Conservation (phyloP, 2,888 invertebrate genomes). For the Eumerus sabulonum region DNA sequence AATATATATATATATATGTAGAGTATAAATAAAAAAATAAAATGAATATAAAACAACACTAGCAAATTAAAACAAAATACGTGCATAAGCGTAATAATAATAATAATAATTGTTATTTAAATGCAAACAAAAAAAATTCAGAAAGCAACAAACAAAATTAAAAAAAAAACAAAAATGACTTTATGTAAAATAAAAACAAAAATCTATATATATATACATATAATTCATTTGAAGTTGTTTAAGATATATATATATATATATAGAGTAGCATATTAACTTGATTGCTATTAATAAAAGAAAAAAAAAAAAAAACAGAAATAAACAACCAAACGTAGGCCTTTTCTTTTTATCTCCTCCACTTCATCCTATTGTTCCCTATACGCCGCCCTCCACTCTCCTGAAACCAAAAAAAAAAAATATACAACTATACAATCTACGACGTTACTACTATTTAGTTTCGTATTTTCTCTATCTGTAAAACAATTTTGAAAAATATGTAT, state of each 20-base stretch:
- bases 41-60: conserved; percentile 45
- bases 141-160: conserved; percentile 14
- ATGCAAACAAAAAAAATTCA: conserved; percentile 39
- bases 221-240: conserved; percentile 52
- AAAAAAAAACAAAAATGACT: conserved; percentile 39
- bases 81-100: conserved; percentile 20
- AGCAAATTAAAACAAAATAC: conserved; percentile 52
- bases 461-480: too few species aligned
- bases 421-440: too few species aligned
- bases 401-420: too few species aligned
- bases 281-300: conserved; percentile 46
- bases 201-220: conserved; percentile 40
- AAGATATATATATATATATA: conserved; percentile 26
- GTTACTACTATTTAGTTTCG: too few species aligned
- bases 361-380: too few species aligned
- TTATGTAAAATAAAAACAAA: conserved; percentile 48
- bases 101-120: conserved; percentile 63
- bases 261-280: conserved; percentile 43
- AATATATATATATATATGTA: conserved; percentile 29
- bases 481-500: conserved; percentile 28
- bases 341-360: too few species aligned
- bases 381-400: too few species aligned
- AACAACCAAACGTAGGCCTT: conserved; percentile 34
- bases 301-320: too few species aligned
- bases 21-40: too few species aligned